Percentiles rank a stretch among this genome's conserved stretches.
Conservation (phyloP, 1,140 invertebrate genomes). For the Drosophila triauraria region DNA sequence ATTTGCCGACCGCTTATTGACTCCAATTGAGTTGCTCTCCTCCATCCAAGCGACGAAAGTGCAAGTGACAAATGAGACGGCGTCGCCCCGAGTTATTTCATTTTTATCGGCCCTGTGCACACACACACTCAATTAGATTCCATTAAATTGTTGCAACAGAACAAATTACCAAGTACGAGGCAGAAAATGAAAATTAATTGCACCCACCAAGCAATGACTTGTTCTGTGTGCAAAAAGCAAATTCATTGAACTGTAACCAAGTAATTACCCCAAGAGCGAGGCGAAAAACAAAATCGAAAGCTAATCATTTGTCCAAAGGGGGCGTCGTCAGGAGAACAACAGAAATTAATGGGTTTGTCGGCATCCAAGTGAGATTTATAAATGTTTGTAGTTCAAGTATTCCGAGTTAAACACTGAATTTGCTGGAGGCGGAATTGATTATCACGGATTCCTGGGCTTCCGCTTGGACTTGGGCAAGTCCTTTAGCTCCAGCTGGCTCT, state of each 20-base stretch:
- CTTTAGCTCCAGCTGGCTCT: slow-evolving; percentile 38
- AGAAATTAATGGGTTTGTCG: slow-evolving; percentile 22
- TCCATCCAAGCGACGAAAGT: slow-evolving; percentile 36
- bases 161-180: slow-evolving; percentile 33
- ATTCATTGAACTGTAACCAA: slow-evolving; percentile 58
- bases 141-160: slow-evolving; percentile 60
- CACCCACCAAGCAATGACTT: slow-evolving; percentile 38
- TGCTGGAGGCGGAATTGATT: background rate
- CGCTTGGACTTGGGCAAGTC: slow-evolving; percentile 1
- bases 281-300: slow-evolving; percentile 31
- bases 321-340: slow-evolving; percentile 11
- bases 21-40: slow-evolving; percentile 40
- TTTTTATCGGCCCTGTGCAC: slow-evolving; percentile 43
- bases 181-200: slow-evolving; percentile 69
- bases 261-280: slow-evolving; percentile 35
- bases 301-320: slow-evolving; percentile 33
- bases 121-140: slow-evolving; percentile 62
- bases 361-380: slow-evolving; percentile 23
- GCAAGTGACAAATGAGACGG: slow-evolving; percentile 53
- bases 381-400: background rate
- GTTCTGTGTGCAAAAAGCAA: slow-evolving; percentile 27
- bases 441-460: background rate
- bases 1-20: slow-evolving; percentile 51
- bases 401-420: background rate
- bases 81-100: slow-evolving; percentile 21